Conservation (phyloP, 2,888 invertebrate genomes). For the Agrotis exclamationis region DNA sequence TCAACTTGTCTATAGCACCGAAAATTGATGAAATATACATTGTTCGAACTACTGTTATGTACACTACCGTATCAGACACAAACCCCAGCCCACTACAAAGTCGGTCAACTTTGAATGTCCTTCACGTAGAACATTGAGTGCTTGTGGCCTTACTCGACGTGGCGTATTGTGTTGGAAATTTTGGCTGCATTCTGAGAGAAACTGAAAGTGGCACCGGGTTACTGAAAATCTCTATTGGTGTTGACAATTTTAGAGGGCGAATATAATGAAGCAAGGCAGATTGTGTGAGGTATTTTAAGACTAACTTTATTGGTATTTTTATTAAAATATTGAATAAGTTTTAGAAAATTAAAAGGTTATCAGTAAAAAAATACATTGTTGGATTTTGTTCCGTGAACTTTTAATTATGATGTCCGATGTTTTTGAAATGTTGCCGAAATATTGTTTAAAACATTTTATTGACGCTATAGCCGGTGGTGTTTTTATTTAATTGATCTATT, state of each 20-base stretch:
- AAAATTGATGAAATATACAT: slow-evolving; percentile 11
- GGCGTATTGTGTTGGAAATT: neutral
- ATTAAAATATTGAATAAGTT: no score
- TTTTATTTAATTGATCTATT: no score
- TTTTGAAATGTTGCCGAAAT: no score
- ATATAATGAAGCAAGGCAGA: neutral
- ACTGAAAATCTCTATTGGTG: slow-evolving; percentile 1
- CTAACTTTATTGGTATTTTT: neutral
- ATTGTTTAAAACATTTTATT: no score
- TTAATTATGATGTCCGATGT: no score
- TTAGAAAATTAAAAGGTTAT: no score
- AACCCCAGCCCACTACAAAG: slow-evolving; percentile 22
- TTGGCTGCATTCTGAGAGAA: slow-evolving; percentile 1
- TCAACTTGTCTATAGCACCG: neutral
- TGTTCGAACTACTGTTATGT: slow-evolving; percentile 2
- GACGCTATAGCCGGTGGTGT: no score
- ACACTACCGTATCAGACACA: slow-evolving; percentile 5
- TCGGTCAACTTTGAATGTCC: slow-evolving; percentile 45
- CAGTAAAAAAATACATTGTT: no score
- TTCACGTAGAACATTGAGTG: slow-evolving; percentile 25
- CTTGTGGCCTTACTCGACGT: slow-evolving; percentile 11
- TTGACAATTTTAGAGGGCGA: neutral
- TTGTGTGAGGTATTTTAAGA: neutral
- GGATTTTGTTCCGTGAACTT: no score
- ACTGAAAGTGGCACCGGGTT: slow-evolving; percentile 2